Evolutionary conservation across 2,888 invertebrate genomes (phyloP).

Genomic region (Matsumyia berberina): DNA sequence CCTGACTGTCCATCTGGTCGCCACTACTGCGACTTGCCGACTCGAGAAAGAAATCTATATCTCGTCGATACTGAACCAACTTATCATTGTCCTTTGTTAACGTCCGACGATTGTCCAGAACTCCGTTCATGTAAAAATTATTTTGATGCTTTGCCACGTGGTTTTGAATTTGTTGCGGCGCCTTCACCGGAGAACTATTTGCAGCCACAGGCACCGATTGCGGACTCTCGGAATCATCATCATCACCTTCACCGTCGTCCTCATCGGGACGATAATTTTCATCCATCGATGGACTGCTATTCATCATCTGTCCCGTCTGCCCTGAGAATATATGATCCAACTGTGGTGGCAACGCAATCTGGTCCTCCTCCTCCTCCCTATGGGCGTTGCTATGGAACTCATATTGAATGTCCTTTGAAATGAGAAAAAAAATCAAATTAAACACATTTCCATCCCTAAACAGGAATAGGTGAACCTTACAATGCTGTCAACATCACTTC

Average conservation of each 20-base stretch:
- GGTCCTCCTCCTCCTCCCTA: conserved; percentile 79
- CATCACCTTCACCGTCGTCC: conserved; percentile 78
- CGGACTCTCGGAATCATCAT: conserved; percentile 79
- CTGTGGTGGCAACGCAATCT: conserved; percentile 78
- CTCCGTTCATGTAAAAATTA: conserved; percentile 77
- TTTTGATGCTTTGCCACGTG: conserved; percentile 60
- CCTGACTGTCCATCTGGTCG: conserved; percentile 83
- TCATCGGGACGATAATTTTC: conserved; percentile 80
- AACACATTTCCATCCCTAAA: conserved; percentile 40
- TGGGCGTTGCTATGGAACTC: conserved; percentile 84
- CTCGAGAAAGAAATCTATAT: conserved; percentile 84
- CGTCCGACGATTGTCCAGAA: conserved; percentile 73
- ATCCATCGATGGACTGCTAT: conserved; percentile 78
- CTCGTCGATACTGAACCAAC: conserved; percentile 78
- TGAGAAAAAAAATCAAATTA: conserved; percentile 26
- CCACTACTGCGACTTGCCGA: conserved; percentile 84
- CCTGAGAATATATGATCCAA: conserved; percentile 78
- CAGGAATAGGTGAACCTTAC: conserved; percentile 79
- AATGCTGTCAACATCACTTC: conserved; percentile 84
- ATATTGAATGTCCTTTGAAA: conserved; percentile 85
- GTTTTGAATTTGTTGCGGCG: conserved; percentile 57
- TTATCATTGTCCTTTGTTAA: conserved; percentile 71
- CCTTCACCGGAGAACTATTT: conserved; percentile 57
- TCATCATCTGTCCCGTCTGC: conserved; percentile 76
- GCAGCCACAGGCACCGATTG: conserved; percentile 61